Base-by-base conservation (phyloP, 2,113 vertebrate genomes). In the Paratilapia polleni region DNA sequence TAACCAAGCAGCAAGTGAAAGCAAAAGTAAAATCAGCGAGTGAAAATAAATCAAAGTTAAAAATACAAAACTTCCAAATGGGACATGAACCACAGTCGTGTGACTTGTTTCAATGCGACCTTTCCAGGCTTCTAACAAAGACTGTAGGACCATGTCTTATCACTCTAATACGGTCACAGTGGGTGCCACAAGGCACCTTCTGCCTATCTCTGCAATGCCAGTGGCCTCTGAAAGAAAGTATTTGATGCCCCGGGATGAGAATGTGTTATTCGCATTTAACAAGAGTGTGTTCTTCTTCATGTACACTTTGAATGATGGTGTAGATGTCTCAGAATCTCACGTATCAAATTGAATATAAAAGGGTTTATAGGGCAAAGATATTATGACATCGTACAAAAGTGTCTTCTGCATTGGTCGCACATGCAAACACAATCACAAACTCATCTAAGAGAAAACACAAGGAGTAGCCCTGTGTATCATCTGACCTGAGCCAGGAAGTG, bases 401-500 rank as follows among this genome's bases (percentile, higher is more conserved):
- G 10, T 22, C 10, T 57, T 56, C 11, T 56, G 52, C 9, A 56
- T 2, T 10, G 19, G 20, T 10, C 4, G n/a, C 10, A 12, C 15
- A 78, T 9, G 20, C 24, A 15, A 14, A 26, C 34, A 82, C 20
- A 52, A 5, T 10, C n/a, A 31, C 52, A 26, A 75, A 82, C 60
- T 57, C 20, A 22, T 76, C 38, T 13, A 22, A 28, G 22, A 56
- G 26, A 79, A n/a, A 22, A 70, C 28, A 41, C 13, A 43, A 13
- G 47, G 13, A 77, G 26, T 58, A 57, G 68, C 47, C 26, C 4
- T 4, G 28, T 63, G 68, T 20, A 31, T 85, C 38, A 61, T 34
- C 73, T 58, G 78, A 81, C 41, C 64, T 4, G 73, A 78, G 77
- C 63, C 77, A 88, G 77, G 70, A 84, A 84, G 84, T 86, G 81